Percentiles rank a stretch among this genome's conserved stretches.
Conservation (phyloP, 2,113 vertebrate genomes). For the Nymphicus hollandicus region DNA sequence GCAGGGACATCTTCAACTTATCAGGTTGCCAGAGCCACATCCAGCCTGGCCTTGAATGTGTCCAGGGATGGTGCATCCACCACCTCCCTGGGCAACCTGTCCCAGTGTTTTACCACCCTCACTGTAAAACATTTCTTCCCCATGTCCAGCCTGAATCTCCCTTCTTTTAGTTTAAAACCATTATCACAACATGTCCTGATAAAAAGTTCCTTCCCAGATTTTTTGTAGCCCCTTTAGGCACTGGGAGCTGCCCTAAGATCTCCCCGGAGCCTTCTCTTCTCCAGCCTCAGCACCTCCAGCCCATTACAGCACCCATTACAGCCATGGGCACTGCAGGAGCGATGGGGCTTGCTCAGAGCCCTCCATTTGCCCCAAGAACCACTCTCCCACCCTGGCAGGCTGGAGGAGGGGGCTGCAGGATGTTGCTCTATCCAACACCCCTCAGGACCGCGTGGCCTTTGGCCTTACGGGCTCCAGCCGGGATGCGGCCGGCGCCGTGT, state of each 20-base stretch:
- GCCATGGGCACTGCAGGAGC: background rate
- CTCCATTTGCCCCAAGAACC: accelerated
- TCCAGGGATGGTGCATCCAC: background rate
- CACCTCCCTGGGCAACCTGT: background rate
- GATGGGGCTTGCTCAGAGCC: background rate
- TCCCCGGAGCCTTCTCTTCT: background rate
- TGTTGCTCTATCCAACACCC: background rate
- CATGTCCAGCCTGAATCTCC: background rate
- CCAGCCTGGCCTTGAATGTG: background rate
- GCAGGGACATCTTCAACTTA: background rate
- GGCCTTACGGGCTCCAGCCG: background rate
- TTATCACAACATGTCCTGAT: background rate
- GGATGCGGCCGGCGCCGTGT: background rate
- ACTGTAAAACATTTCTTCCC: background rate
- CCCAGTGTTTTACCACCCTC: background rate
- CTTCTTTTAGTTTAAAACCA: background rate
- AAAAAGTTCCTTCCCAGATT: background rate
- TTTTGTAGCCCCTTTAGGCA: background rate
- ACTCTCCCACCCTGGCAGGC: accelerated
- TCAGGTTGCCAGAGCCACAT: background rate
- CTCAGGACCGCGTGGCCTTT: background rate
- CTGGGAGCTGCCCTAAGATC: background rate
- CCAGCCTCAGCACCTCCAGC: background rate
- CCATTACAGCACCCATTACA: background rate
- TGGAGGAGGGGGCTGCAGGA: background rate